Conservation (phyloP, 2,888 invertebrate species). For the Copidosoma aretas region DNA sequence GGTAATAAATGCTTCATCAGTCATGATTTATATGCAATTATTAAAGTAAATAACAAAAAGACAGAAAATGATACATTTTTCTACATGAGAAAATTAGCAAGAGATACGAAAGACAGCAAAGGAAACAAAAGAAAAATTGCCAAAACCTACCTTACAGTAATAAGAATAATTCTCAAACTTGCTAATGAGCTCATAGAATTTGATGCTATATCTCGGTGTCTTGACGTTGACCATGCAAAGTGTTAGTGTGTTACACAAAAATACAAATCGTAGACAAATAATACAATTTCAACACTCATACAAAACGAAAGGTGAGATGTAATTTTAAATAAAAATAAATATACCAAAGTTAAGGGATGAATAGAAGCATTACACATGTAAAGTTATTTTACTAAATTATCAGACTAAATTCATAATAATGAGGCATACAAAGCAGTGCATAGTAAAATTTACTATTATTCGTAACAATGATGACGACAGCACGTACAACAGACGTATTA, state of each 20-base stretch:
- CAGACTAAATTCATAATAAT: conserved; percentile 13
- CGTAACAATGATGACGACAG: conserved; percentile 13
- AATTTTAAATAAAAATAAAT: conserved; percentile 2
- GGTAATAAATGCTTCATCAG: too few species aligned
- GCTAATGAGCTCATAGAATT: conserved; percentile 58
- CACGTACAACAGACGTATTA: conserved; percentile 23
- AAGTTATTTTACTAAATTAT: conserved; percentile 17
- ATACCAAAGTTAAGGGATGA: conserved; percentile 14
- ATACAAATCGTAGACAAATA: conserved; percentile 27
- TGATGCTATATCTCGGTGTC: conserved; percentile 56
- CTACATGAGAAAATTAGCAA: too few species aligned
- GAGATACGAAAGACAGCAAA: neutral
- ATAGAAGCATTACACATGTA: conserved; percentile 5
- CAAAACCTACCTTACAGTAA: conserved; percentile 53
- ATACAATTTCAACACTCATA: too few species aligned
- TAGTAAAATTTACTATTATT: conserved; percentile 10
- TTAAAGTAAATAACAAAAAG: neutral
- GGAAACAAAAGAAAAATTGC: conserved; percentile 22
- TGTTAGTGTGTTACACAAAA: conserved; percentile 53
- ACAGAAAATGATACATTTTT: conserved; percentile 21
- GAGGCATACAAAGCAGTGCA: conserved; percentile 23
- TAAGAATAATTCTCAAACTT: conserved; percentile 55
- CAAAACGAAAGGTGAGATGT: too few species aligned
- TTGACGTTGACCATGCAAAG: conserved; percentile 57
- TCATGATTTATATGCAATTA: neutral